Percentiles rank a stretch among this genome's conserved stretches.
Evolutionary conservation across 2,888 invertebrate genomes (phyloP).

Genomic region (Mantis religiosa): DNA sequence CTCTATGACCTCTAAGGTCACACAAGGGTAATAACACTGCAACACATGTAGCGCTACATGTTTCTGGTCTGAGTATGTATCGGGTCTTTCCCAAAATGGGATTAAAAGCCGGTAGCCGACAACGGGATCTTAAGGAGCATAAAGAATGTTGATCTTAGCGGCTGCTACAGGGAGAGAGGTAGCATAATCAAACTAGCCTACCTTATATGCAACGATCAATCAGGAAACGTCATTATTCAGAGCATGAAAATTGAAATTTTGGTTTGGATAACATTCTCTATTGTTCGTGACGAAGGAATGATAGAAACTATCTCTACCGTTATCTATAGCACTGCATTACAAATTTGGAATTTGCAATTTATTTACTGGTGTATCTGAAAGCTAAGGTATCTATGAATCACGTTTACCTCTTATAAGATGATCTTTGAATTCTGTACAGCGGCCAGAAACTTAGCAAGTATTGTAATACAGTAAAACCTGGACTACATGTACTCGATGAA

Average conservation of each 20-base stretch:
- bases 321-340: background rate
- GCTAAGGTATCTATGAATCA: too few relatives aligned
- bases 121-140: background rate
- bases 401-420: too few relatives aligned
- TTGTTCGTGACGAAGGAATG: background rate
- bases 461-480: too few relatives aligned
- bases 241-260: background rate
- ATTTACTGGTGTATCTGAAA: background rate
- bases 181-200: background rate
- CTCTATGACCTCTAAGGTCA: background rate
- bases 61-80: background rate
- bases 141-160: background rate
- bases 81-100: background rate
- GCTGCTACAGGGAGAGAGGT: background rate
- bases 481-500: too few relatives aligned
- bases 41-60: background rate
- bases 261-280: background rate
- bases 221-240: background rate
- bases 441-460: too few relatives aligned
- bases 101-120: background rate
- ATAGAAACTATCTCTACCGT: background rate
- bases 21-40: background rate
- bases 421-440: too few relatives aligned
- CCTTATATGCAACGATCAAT: background rate
- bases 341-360: background rate